phyloP scores from a whole-genome alignment of 2,888 invertebrate species.

The Andrena hattorfiana region DNA sequence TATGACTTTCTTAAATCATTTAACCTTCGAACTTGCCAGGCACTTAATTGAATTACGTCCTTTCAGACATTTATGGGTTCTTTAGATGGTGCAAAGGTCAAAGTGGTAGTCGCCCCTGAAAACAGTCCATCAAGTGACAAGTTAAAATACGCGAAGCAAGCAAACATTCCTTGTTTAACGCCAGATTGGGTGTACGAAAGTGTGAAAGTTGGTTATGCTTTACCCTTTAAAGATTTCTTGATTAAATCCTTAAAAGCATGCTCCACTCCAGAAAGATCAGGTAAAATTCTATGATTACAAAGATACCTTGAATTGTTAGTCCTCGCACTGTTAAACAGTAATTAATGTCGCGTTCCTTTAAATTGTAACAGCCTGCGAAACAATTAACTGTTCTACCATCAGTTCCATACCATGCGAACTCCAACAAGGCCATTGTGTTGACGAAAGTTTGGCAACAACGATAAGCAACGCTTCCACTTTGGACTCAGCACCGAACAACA shows the following conservation, averaged over 20 bases:
- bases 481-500: constrained; percentile 9
- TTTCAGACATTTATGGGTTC: constrained; percentile 86
- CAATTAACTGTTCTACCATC: constrained; percentile 86
- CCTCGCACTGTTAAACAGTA: background rate
- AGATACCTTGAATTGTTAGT: background rate
- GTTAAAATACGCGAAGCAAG: constrained; percentile 87
- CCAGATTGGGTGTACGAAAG: constrained; percentile 93
- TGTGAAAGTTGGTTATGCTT: constrained; percentile 89
- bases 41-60: background rate
- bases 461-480: constrained; percentile 53
- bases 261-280: constrained; percentile 89
- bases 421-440: constrained; percentile 68
- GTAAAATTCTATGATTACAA: constrained; percentile 59
- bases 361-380: constrained; percentile 70
- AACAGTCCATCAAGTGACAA: constrained; percentile 88
- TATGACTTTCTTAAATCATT: constrained; percentile 39
- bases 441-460: constrained; percentile 76
- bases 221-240: constrained; percentile 88
- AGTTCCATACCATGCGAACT: constrained; percentile 83
- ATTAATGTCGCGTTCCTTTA: constrained; percentile 13
- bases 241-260: constrained; percentile 87
- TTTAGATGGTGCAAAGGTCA: constrained; percentile 86
- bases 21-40: constrained; percentile 23
- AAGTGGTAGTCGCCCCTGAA: constrained; percentile 86
- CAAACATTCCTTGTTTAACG: constrained; percentile 89